phyloP scores from a whole-genome alignment of 1,140 invertebrate species.

The Drosophila kurseongensis region DNA sequence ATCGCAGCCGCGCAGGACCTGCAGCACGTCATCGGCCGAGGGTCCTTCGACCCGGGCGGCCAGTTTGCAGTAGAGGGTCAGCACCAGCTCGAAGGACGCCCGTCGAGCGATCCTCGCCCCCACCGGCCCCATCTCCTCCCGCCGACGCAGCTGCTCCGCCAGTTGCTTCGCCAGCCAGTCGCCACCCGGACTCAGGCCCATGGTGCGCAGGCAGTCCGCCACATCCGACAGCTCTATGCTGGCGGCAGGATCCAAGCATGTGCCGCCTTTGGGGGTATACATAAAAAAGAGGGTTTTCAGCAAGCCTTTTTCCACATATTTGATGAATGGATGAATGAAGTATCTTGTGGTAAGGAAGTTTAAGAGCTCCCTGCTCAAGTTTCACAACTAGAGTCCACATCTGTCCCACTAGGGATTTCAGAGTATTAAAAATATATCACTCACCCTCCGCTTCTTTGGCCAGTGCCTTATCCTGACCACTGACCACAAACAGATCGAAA shows the following conservation, averaged over 20 bases:
- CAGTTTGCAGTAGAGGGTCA: slow-evolving; percentile 48
- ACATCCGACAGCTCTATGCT: slow-evolving; percentile 36
- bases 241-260: background rate
- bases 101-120: background rate
- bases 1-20: slow-evolving; percentile 90
- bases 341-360: too few species aligned
- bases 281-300: too few species aligned
- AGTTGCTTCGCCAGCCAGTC: slow-evolving; percentile 49
- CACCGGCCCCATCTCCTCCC: background rate
- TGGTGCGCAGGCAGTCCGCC: slow-evolving; percentile 72
- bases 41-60: slow-evolving; percentile 8
- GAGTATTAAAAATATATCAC: too few species aligned
- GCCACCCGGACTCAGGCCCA: slow-evolving; percentile 81
- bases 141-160: slow-evolving; percentile 5
- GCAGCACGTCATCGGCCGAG: slow-evolving; percentile 53
- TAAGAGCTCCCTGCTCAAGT: too few species aligned
- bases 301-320: too few species aligned
- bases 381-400: too few species aligned
- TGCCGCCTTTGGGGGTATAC: background rate
- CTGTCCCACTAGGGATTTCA: too few species aligned
- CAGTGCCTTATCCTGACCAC: background rate
- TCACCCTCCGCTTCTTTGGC: background rate
- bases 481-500: slow-evolving; percentile 39
- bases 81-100: slow-evolving; percentile 50
- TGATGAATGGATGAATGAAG: too few species aligned